Evolutionary conservation across 2,113 vertebrate species (phyloP).

Genomic region (Calyptommatus sinebrachiatus): DNA sequence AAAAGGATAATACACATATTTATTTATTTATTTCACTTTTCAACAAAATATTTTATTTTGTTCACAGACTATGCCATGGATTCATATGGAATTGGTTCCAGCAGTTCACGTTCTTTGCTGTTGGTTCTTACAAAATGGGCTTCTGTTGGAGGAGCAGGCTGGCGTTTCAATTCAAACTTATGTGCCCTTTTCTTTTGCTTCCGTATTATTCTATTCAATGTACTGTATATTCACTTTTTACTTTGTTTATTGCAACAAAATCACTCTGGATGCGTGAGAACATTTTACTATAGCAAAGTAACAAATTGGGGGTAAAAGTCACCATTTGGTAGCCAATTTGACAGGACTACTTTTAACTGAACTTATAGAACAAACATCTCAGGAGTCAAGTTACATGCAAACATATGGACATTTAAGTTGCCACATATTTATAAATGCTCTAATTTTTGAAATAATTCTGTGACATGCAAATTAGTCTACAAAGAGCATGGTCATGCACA

Average conservation of each 20-base stretch:
- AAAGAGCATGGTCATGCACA: too few species aligned
- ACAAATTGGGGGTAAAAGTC: too few species aligned
- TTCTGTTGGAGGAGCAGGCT: conserved; percentile 91
- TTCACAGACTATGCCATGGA: conserved; percentile 81
- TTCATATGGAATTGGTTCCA: conserved; percentile 87
- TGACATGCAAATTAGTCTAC: conserved; percentile 1
- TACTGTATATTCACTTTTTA: background rate
- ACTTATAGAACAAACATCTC: background rate
- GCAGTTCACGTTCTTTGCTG: conserved; percentile 84
- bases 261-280: too few species aligned
- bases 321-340: too few species aligned
- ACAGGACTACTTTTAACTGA: too few species aligned
- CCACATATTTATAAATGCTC: background rate
- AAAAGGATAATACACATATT: background rate
- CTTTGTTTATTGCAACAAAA: background rate
- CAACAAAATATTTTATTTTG: conserved; percentile 72
- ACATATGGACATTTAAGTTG: background rate
- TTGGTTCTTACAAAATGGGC: conserved; percentile 96
- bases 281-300: background rate
- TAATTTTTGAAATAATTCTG: conserved; percentile 17
- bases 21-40: conserved; percentile 40
- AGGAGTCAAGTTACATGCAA: background rate
- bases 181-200: too few species aligned
- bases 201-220: too few species aligned
- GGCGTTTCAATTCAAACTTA: too few species aligned